A percentile compares a stretch with the other conserved stretches of the same genome.
Conservation (phyloP, 2,888 invertebrate genomes). For the Aplocera efformata region DNA sequence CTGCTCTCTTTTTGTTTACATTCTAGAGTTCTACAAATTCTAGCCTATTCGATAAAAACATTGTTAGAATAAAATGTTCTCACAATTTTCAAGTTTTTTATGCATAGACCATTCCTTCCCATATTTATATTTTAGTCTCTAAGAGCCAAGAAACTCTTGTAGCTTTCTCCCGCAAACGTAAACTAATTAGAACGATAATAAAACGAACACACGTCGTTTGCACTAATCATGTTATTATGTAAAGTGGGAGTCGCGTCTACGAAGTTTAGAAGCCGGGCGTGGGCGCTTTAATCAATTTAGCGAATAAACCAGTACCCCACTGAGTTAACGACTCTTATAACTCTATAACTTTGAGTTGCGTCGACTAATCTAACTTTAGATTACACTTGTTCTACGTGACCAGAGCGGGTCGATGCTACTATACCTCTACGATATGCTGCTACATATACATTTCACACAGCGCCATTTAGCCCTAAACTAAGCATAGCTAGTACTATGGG, state of each 20-base stretch:
- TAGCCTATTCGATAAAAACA: no score
- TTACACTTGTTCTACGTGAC: conserved; percentile 7
- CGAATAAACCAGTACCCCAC: conserved; percentile 52
- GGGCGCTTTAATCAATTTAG: conserved; percentile 62
- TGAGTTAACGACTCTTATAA: conserved; percentile 51
- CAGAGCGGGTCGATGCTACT: background rate
- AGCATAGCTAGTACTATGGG: no score
- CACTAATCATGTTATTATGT: conserved; percentile 23
- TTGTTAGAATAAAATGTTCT: no score
- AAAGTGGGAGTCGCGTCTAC: conserved; percentile 25
- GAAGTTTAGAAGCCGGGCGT: conserved; percentile 34
- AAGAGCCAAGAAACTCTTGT: conserved; percentile 1
- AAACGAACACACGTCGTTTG: conserved; percentile 17
- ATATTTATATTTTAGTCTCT: background rate
- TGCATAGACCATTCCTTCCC: no score
- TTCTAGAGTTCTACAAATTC: no score
- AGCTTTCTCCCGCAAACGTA: conserved; percentile 1
- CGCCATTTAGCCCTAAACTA: no score
- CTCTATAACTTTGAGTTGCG: conserved; percentile 32
- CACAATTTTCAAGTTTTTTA: no score
- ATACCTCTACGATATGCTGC: background rate
- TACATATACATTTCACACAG: no score
- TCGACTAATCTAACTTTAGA: conserved; percentile 32
- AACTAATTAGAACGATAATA: conserved; percentile 22
- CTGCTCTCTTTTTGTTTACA: background rate